Base-by-base conservation (phyloP, 2,113 vertebrate species). In the Galemys pyrenaicus region DNA sequence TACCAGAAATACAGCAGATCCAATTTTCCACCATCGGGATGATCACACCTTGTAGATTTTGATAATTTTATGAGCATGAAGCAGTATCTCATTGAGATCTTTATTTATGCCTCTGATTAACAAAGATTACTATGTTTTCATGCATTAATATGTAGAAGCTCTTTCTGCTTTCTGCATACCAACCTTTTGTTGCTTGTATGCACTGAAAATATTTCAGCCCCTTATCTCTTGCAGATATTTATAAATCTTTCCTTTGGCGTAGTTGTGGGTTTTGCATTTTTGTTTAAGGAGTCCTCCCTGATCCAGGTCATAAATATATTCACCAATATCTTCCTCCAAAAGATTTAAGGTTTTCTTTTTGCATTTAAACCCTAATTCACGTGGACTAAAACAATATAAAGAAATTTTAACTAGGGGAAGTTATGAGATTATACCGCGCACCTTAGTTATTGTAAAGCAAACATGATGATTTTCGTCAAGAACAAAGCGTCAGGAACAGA, bases 71-170 rank as follows among this genome's bases (percentile, higher is more conserved):
- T 83, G 64, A 74, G 74, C 30, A 71, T 58, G 30, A 82, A 94
- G 46, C 6, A 44, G n/a, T n/a, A 65, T 89, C 35, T 62, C 68
- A 62, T 0, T 15, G 13, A 71, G 30, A 7, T 49, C 85, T 87
- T 92, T 74, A 51, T 77, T 87, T 80, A 19, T 17, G 13, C 90
- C 46, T 96, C 41, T 91, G 65, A 92, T 64, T 65, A 88, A 56
- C 35, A 80, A 35, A 82, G 12, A 90, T 58, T 26, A 64, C 20
- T 75, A 49, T 54, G 9, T 74, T 79, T 91, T 73, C n/a, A 22
- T 26, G n/a, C 56, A 5, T n/a, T 80, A 78, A 62, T 39, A 28
- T 71, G 22, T 83, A n/a, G 39, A 74, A 80, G 20, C 60, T 91
- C 44, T 94, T 88, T 51, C 28, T 70, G n/a, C 82, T 56, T 67